Evolutionary conservation across 2,797 vertebrate genomes (phyloP).

Genomic region (Macropus fuliginosus): DNA sequence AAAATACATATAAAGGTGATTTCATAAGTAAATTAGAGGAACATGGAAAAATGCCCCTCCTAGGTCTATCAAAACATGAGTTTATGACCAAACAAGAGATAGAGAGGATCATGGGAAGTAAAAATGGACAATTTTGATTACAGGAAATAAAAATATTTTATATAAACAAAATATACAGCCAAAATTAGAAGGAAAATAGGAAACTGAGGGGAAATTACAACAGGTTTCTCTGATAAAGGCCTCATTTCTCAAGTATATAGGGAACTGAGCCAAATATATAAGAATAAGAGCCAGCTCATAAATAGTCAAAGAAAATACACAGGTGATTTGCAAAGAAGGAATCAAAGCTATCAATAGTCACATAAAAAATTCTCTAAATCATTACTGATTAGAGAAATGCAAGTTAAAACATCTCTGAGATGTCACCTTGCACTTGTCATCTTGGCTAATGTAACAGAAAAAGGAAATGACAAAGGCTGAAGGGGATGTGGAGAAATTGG

Average conservation of each 20-base stretch:
- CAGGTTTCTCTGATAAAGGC: background rate
- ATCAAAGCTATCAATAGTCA: background rate
- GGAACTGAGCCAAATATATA: background rate
- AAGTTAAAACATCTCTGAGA: background rate
- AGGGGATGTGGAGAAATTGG: background rate
- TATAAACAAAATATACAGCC: background rate
- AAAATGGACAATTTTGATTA: background rate
- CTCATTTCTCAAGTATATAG: background rate
- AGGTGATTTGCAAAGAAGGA: background rate
- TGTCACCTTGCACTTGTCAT: background rate
- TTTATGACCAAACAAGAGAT: background rate
- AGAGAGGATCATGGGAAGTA: background rate
- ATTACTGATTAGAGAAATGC: background rate
- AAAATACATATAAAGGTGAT: background rate
- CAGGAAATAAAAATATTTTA: background rate
- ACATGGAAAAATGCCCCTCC: background rate
- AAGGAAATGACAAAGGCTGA: background rate
- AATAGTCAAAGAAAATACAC: background rate
- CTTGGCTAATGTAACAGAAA: background rate
- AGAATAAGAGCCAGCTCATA: background rate
- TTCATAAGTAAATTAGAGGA: background rate
- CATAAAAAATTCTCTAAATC: background rate
- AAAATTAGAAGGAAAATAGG: background rate
- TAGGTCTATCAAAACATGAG: background rate
- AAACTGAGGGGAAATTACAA: background rate